phyloP scores from a whole-genome alignment of 1,140 invertebrate genomes.

The Papilio aristodemus region DNA sequence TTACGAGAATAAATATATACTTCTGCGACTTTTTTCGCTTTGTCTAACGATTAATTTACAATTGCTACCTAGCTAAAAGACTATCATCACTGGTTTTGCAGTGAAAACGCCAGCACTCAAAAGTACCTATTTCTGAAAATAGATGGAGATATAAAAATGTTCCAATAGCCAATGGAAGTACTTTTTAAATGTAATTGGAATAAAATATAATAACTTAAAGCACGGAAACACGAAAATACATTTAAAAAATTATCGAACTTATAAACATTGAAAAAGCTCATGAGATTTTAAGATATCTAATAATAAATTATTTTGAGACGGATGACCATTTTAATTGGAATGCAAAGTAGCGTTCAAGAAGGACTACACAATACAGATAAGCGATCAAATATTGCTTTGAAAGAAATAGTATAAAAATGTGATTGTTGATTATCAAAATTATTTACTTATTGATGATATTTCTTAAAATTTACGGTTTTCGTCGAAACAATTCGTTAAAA shows the following conservation, averaged over 20 bases:
- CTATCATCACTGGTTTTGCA: conserved; percentile 78
- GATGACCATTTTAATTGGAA: conserved; percentile 28
- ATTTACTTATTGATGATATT: not conserved
- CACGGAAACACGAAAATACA: not conserved
- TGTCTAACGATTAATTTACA: conserved; percentile 76
- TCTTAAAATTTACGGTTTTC: not conserved
- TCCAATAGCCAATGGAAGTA: conserved; percentile 55
- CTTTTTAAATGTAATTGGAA: conserved; percentile 47
- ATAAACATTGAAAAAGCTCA: not conserved
- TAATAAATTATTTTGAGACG: conserved; percentile 23
- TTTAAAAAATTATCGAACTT: conserved; percentile 27
- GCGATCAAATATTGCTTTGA: not conserved
- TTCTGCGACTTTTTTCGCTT: conserved; percentile 65
- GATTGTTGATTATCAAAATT: not conserved
- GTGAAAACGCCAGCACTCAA: conserved; percentile 79
- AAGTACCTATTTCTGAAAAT: conserved; percentile 80
- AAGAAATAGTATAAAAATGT: not conserved
- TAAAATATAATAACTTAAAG: conserved; percentile 30
- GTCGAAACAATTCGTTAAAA: too few relatives aligned
- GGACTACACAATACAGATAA: conserved; percentile 18
- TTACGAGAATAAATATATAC: conserved; percentile 63
- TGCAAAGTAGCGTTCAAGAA: conserved; percentile 32
- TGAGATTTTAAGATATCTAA: conserved; percentile 22
- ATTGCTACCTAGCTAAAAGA: conserved; percentile 76
- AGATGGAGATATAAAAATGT: conserved; percentile 80